phyloP scores from a whole-genome alignment of 2,888 invertebrate genomes.

The Aromia moschata region DNA sequence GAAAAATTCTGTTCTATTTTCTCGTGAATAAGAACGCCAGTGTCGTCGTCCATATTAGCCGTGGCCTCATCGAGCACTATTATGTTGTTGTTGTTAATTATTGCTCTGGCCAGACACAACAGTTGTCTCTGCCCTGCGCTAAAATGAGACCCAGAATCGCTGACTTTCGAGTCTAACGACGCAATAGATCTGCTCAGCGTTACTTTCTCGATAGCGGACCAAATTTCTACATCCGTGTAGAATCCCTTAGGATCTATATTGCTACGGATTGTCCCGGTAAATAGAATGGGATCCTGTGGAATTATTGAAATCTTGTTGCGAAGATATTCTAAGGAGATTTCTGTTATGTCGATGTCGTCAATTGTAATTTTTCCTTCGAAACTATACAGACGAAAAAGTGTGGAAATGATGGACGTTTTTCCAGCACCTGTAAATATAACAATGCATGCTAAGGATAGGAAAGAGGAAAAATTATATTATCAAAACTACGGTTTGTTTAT shows the following conservation, averaged over 20 bases:
- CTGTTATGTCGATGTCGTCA: constrained; percentile 73
- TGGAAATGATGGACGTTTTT: constrained; percentile 80
- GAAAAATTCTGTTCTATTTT: constrained; percentile 79
- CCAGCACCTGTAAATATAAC: constrained; percentile 78
- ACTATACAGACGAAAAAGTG: constrained; percentile 69
- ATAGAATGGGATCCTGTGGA: constrained; percentile 85
- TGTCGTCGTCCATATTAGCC: constrained; percentile 83
- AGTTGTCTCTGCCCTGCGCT: constrained; percentile 71
- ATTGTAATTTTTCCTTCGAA: constrained; percentile 67
- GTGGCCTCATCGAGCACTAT: constrained; percentile 75
- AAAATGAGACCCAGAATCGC: constrained; percentile 51
- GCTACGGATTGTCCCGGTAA: constrained; percentile 72
- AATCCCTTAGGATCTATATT: constrained; percentile 47
- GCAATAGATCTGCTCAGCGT: constrained; percentile 63
- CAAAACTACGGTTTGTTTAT: too few relatives aligned
- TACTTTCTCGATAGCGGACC: constrained; percentile 55
- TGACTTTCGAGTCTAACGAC: constrained; percentile 64
- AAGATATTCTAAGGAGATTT: constrained; percentile 41
- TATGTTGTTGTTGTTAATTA: constrained; percentile 61
- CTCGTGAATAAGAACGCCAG: constrained; percentile 78
- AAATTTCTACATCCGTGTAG: constrained; percentile 45
- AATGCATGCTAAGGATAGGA: too few relatives aligned
- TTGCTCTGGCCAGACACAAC: constrained; percentile 74
- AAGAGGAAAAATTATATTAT: too few relatives aligned
- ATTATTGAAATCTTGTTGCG: constrained; percentile 82